Evolutionary conservation across 1,140 invertebrate genomes (phyloP).

Genomic region (Proctacanthus coquilletti): DNA sequence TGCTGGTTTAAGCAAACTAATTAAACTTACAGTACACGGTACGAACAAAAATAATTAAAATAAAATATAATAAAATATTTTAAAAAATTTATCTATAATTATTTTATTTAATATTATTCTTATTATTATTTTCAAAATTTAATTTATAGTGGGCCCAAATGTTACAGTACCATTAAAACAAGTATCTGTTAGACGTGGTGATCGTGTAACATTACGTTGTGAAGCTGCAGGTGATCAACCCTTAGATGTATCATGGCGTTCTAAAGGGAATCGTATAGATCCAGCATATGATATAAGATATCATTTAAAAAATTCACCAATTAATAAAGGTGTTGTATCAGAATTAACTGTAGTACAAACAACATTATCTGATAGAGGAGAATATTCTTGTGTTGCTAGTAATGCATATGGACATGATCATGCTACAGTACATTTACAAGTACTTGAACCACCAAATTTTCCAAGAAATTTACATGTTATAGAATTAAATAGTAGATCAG

Average conservation of each 20-base stretch:
- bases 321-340: conserved; percentile 35
- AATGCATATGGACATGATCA: conserved; percentile 55
- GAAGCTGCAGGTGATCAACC: conserved; percentile 73
- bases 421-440: conserved; percentile 44
- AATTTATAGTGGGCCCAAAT: conserved; percentile 18
- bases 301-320: conserved; percentile 33
- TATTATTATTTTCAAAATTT: neutral
- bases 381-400: conserved; percentile 50
- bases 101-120: neutral
- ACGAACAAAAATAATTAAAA: conserved; percentile 22
- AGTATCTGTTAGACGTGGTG: conserved; percentile 46
- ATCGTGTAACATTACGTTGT: conserved; percentile 51
- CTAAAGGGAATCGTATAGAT: conserved; percentile 32
- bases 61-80: conserved; percentile 1
- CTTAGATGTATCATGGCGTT: conserved; percentile 58
- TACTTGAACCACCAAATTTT: conserved; percentile 51
- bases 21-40: conserved; percentile 59
- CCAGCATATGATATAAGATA: conserved; percentile 35
- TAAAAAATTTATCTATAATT: neutral
- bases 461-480: conserved; percentile 41
- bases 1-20: conserved; percentile 52
- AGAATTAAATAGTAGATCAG: conserved; percentile 39
- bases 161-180: conserved; percentile 30
- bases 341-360: conserved; percentile 44
- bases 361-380: conserved; percentile 43